Conservation (phyloP, 1,140 invertebrate species). For the Lepidurus arcticus region DNA sequence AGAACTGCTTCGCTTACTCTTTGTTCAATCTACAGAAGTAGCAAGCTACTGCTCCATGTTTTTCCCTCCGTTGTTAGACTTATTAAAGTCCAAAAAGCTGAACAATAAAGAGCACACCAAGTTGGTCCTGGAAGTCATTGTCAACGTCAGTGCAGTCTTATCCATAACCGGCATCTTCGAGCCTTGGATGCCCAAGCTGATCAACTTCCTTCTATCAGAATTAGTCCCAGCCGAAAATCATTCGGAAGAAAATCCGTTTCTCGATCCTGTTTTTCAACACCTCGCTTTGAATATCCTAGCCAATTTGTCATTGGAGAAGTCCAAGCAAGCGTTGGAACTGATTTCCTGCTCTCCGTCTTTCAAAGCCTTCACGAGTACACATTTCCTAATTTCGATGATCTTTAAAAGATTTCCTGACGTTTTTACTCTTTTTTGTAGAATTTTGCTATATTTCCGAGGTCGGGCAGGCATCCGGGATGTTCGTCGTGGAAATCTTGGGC, state of each 20-base stretch:
- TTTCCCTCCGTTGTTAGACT: not conserved
- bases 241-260: not conserved
- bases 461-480: not conserved
- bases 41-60: not conserved
- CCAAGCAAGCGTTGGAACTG: not conserved
- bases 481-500: not conserved
- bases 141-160: not conserved
- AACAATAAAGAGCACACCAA: not conserved
- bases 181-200: not conserved
- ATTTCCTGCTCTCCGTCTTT: not conserved
- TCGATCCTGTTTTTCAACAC: not conserved
- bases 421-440: not conserved
- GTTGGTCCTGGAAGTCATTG: not conserved
- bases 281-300: not conserved
- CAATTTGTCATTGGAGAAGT: not conserved
- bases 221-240: not conserved
- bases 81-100: not conserved
- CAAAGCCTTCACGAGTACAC: not conserved
- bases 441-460: not conserved
- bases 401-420: not conserved
- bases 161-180: not conserved
- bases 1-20: not conserved
- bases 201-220: not conserved
- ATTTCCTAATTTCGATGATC: not conserved
- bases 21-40: not conserved